phyloP scores from a whole-genome alignment of 2,113 vertebrate genomes.

The Salvelinus alpinus region DNA sequence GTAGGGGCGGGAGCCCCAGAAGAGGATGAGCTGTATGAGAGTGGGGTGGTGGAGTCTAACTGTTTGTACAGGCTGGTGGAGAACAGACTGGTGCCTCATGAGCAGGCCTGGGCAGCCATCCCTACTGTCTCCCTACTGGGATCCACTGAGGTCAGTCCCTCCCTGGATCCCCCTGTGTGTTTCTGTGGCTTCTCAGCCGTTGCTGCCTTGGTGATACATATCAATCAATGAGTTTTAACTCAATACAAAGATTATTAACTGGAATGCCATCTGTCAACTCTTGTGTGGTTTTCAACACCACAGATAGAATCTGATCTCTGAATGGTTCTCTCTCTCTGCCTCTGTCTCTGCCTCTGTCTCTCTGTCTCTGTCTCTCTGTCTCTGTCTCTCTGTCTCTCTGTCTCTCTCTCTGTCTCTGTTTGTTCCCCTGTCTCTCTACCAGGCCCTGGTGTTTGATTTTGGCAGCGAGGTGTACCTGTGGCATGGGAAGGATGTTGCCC shows the following conservation, averaged over 20 bases:
- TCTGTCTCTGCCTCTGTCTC: too few species aligned
- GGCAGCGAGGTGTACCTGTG: constrained; percentile 81
- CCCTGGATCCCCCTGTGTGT: background rate
- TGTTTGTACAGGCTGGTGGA: constrained; percentile 76
- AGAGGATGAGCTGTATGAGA: constrained; percentile 76
- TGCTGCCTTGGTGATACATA: background rate
- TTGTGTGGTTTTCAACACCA: background rate
- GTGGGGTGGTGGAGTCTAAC: constrained; percentile 75
- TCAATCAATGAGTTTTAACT: background rate
- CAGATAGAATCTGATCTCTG: background rate
- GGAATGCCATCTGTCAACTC: too few species aligned
- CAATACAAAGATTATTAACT: too few species aligned
- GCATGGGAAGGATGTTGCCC: constrained; percentile 70
- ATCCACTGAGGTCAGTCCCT: constrained; percentile 64
- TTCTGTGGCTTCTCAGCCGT: background rate
- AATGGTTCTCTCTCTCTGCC: background rate
- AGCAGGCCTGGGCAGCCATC: constrained; percentile 72
- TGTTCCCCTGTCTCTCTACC: constrained; percentile 4
- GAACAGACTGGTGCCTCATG: constrained; percentile 73
- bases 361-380: background rate
- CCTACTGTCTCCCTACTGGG: constrained; percentile 67
- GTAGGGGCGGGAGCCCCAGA: constrained; percentile 63
- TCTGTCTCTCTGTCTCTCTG: background rate
- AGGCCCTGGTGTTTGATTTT: constrained; percentile 80
- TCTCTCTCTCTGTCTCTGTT: background rate